Evolutionary conservation across 2,113 vertebrate genomes (phyloP).

Genomic region (Hippocampus comes): DNA sequence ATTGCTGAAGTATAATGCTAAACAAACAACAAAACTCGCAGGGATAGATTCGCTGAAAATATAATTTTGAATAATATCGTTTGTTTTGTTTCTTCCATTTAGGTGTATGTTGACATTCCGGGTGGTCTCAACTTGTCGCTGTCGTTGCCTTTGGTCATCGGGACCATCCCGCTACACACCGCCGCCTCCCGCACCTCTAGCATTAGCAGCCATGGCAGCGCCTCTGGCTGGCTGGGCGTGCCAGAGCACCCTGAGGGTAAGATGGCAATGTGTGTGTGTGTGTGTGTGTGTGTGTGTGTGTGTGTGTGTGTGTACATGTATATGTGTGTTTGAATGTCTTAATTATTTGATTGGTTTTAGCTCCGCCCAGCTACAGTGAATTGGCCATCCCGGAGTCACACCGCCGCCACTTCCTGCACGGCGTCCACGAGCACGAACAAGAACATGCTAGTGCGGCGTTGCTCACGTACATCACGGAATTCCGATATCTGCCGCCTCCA

Average conservation of each 20-base stretch:
- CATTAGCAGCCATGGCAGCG: constrained; percentile 93
- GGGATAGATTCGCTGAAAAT: not conserved
- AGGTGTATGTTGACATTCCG: constrained; percentile 97
- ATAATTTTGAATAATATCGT: not conserved
- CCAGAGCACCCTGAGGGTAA: constrained; percentile 92
- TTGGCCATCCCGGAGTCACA: constrained; percentile 87
- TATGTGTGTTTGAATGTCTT: not conserved
- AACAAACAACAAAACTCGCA: not conserved
- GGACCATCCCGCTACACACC: constrained; percentile 93
- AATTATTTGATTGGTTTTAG: constrained; percentile 21
- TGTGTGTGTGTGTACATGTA: not conserved
- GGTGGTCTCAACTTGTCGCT: constrained; percentile 94
- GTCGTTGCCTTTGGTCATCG: constrained; percentile 92
- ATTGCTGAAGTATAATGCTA: too few species aligned
- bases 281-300: too few species aligned
- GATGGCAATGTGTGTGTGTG: too few species aligned
- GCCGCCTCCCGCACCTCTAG: constrained; percentile 90
- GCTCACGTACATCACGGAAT: constrained; percentile 94
- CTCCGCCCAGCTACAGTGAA: constrained; percentile 91
- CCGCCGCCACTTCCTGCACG: constrained; percentile 77
- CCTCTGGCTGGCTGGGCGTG: constrained; percentile 86
- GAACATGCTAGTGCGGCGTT: constrained; percentile 76
- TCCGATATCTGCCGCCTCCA: constrained; percentile 92
- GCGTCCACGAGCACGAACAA: constrained; percentile 67
- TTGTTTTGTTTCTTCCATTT: not conserved